Conservation (phyloP, 2,113 vertebrate genomes). For the Procapra przewalskii region DNA sequence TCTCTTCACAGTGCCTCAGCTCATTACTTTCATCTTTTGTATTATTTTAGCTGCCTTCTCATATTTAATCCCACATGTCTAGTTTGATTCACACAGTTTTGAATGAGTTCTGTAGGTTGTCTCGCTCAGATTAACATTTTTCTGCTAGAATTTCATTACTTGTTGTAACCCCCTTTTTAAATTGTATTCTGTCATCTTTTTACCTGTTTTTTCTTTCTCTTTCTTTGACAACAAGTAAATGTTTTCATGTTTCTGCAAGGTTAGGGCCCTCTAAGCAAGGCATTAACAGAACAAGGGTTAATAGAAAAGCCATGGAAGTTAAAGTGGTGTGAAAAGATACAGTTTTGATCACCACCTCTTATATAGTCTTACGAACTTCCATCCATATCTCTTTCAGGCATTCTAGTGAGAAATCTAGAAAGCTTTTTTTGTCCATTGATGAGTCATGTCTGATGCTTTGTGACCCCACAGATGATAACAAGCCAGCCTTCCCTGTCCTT, state of each 20-base stretch:
- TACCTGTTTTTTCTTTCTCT: neutral
- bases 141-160: neutral
- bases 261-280: neutral
- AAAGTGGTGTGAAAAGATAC: neutral
- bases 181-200: neutral
- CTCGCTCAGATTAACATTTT: neutral
- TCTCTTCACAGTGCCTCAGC: neutral
- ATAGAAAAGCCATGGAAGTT: neutral
- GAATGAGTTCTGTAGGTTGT: neutral
- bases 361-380: neutral
- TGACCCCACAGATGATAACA: neutral
- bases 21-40: neutral
- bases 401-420: neutral
- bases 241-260: neutral
- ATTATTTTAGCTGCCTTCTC: neutral
- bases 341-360: neutral
- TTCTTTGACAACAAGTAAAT: neutral
- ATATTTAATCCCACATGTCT: neutral
- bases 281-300: neutral
- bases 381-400: neutral
- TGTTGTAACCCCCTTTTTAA: neutral
- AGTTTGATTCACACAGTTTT: neutral
- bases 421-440: neutral
- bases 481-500: neutral
- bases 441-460: neutral